Base-by-base conservation (phyloP, 2,113 vertebrate species). In the Leptobrachium ailaonicum region DNA sequence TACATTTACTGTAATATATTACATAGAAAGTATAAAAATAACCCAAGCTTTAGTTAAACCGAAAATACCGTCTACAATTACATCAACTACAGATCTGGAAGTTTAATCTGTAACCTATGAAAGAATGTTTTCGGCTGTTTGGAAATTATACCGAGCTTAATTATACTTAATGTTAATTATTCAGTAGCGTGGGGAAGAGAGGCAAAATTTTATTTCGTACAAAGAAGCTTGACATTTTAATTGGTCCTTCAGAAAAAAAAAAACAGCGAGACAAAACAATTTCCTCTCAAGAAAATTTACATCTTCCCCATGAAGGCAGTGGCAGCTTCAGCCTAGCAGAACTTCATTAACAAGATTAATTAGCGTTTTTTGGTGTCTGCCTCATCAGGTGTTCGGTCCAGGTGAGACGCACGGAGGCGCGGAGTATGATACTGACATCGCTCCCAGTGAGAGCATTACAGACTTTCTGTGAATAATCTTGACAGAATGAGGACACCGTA, bases 291-390 rank as follows among this genome's bases (percentile, higher is more conserved):
- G 87, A 88, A 92, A 91, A 90, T 91, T 91, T 91, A 89, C 89
- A 89, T 90, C 87, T 86, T 82, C 79, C 82, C 84, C 87, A 89
- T 90, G 88, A 85, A 85, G 87, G 45, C 62, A n/a, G 73, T 72
- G 67, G 41, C 84, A 78, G 85, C 85, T 84, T 84, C 85, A 84
- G 83, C 86, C 64, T 43, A 86, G 89, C 86, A 87, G 88, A 90
- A 90, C 89, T 90, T 91, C 90, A 90, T 92, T 93, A 90, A 88
- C 84, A 60, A 87, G 89, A 91, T 91, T 90, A 91, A 94, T 91
- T 89, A 90, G 78, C 63, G 0, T 0, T 0, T 0, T 0, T 82
- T 50, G 8, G 63, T 6, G 63, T 66, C 80, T 78, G 86, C 82
- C 73, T 82, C 84, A 11, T 86, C 89, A 89, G 91, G 88, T 87